Base-by-base conservation (phyloP, 2,113 vertebrate genomes). In the Oxygymnocypris stewartii region DNA sequence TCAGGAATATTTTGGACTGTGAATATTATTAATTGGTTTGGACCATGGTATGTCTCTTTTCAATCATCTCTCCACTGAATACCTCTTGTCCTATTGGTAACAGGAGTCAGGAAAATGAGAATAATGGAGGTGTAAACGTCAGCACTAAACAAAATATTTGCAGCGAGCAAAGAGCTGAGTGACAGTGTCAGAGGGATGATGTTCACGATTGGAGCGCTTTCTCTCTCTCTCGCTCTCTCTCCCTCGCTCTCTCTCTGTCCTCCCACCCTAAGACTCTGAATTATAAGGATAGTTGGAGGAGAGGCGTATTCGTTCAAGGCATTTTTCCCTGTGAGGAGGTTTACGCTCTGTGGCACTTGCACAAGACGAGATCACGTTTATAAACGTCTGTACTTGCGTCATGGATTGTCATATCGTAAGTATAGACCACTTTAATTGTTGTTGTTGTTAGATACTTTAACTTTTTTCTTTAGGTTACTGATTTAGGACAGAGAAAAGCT, bases 381-480 rank as follows among this genome's bases (percentile, higher is more conserved):
- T 92, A 90, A 88, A 81, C 89, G 86, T 91, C 91, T 88, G 74
- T 88, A 86, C 88, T 82, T 88, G 89, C 86, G 87, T 90, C 91
- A 97, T 97, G 96, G 96, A 97, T 93, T 97, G 96, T 94, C 96
- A 95, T 93, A 96, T 95, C 88, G 96, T 97, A 94, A 95, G 96
- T 97, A 94, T 77, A 82, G 79, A 85, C 89, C 91, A 89, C 14
- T 44, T 86, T 79, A 85, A 77, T 23, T 6, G 18, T 79, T 57
- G 12, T 14, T 6, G 40, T 2, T 51, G 14, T 54, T 31, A 31
- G 28, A 31, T 31, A 31, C 28, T 31, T 61, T 25, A 80, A 80
- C 78, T 25, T 61, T 59, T 31, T 31, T 42, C 3, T 23, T 40
- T 23, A 12, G 47, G 47, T 14, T 54, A 54, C 23, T 63, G 11